Evolutionary conservation across 2,888 invertebrate genomes (phyloP), one percentile per base, ranked within the genome.

Genomic region (Troilus luridus): DNA sequence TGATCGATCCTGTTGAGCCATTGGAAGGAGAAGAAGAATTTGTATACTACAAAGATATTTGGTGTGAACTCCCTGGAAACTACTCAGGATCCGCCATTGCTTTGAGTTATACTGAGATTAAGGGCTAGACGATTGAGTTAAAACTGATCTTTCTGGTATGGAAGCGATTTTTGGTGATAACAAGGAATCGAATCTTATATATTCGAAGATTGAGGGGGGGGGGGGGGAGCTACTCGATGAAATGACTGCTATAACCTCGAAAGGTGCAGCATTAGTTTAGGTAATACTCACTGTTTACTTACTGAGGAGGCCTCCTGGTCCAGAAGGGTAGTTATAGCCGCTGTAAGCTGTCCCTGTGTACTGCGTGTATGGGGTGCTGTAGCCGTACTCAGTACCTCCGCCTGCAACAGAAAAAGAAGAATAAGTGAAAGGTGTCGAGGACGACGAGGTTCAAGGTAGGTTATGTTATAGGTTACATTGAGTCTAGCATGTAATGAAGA

Each of bases 351-450:
- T 96, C 92, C 97, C 96, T 91, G 97, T 96, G 94, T 97, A 97
- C 94, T 97, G 96, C 93, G 96, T 95, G 95, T 98, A 98, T 93
- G 96, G 96, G 91, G 97, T 96, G 94, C 96, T 96, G 94, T 97
- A 97, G 64, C 96, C 95, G 94, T 97, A 97, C 93, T 97, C 97
- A 91, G 96, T 90, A 62, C 93, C 95, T 92, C 96, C 96, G 93
- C 96, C 96, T 96, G 94, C 72, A 94, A 94, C 92, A 93, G 56
- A 14, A n/a, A n/a, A n/a, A 27, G 14, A 67, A 67, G 17, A 41
- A 19, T 6, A 24, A 14, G 72, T 77, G 17, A 77, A 14, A 17
- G 17, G 17, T 12, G 72, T 24, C 41, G 41, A 41, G 41, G 41
- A 41, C 41, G 41, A 41, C 1, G 41, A 41, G 41, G 41, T 41